These are phyloP conservation scores for Indri indri DNA, from an alignment of 2,113 vertebrate species.

Conservation along the genomic window DNA sequence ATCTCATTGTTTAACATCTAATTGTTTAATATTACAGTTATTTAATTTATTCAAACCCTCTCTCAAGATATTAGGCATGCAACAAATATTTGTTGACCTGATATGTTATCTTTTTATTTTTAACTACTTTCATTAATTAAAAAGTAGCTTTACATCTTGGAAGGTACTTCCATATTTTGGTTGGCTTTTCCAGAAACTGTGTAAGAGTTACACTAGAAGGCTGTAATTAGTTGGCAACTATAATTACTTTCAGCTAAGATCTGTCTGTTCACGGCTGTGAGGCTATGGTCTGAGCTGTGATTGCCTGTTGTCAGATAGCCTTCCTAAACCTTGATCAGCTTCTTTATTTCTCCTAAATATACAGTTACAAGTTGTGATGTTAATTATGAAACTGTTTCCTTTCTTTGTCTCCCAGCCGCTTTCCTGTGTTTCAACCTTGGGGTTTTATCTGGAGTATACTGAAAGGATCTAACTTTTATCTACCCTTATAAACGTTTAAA, in stretches of 20 bases:
- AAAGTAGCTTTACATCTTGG: conserved; percentile 28
- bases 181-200: conserved; percentile 29
- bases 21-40: neutral
- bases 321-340: neutral
- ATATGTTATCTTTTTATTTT: conserved; percentile 43
- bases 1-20: conserved; percentile 17
- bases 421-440: conserved; percentile 11
- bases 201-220: neutral
- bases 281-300: neutral
- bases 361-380: neutral
- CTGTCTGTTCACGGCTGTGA: neutral
- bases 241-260: conserved; percentile 46
- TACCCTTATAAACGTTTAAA: neutral
- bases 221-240: neutral
- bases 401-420: neutral
- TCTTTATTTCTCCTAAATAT: conserved; percentile 39
- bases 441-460: conserved; percentile 31
- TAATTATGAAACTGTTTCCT: conserved; percentile 28
- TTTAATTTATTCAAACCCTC: neutral
- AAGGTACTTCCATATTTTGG: conserved; percentile 13
- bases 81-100: conserved; percentile 2
- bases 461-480: conserved; percentile 18
- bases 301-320: neutral
- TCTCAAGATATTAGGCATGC: neutral
- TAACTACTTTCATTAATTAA: conserved; percentile 33